Conservation (phyloP, 2,888 invertebrate genomes). For the Lymantria dispar region DNA sequence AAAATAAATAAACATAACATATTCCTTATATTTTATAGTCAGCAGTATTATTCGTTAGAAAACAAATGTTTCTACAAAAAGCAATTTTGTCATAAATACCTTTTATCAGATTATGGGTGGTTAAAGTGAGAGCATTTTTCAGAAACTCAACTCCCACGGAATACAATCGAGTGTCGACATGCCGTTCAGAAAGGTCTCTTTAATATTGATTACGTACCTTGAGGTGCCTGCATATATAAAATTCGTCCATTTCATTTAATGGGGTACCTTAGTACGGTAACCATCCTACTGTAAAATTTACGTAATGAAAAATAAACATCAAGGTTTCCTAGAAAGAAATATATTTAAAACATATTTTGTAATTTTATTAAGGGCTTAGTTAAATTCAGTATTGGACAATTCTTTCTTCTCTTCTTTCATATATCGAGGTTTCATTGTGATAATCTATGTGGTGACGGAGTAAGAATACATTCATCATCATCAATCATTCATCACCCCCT, state of each 20-base stretch:
- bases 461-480: too few relatives aligned
- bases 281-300: conserved; percentile 6
- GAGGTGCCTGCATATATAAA: conserved; percentile 42
- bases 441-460: too few relatives aligned
- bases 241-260: conserved; percentile 45
- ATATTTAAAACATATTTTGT: too few relatives aligned
- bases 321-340: too few relatives aligned
- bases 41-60: not conserved
- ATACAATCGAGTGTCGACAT: conserved; percentile 27
- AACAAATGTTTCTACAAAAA: not conserved
- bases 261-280: conserved; percentile 31
- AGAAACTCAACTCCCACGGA: conserved; percentile 27
- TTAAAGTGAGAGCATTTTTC: conserved; percentile 26
- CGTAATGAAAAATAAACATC: not conserved
- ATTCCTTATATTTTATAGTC: too few relatives aligned
- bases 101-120: conserved; percentile 4
- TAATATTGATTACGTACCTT: conserved; percentile 41
- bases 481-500: too few relatives aligned
- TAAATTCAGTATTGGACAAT: too few relatives aligned
- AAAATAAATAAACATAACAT: too few relatives aligned
- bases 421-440: too few relatives aligned
- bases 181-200: conserved; percentile 22
- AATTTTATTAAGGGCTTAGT: too few relatives aligned
- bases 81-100: conserved; percentile 3
- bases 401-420: too few relatives aligned